Evolutionary conservation across 2,113 vertebrate species (phyloP), one percentile per base, ranked within the genome.

Genomic region (Rhinoderma darwinii): DNA sequence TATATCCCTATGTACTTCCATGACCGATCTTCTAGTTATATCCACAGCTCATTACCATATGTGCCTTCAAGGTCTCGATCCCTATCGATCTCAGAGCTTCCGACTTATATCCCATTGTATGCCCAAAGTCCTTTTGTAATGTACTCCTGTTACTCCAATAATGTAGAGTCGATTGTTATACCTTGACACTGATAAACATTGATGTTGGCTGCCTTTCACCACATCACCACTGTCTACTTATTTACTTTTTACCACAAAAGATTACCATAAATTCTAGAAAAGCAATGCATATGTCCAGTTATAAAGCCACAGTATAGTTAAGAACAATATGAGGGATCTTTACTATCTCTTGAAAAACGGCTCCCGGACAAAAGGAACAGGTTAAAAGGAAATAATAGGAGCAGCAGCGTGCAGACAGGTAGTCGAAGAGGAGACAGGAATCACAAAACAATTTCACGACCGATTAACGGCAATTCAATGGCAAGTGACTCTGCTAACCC

Each of bases 361-460:
- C 41, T 1, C 5, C 2, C 10, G 25, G 37, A 41, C 25, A n/a
- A 0, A 4, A 27, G 41, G 25, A 47, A 72, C 35, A 41, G 25
- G 35, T 72, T 20, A 72, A 35, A 39, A 10, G 68, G 68, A 39
- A 39, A 39, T 41, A 37, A 11, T 32, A 5, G 15, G 18, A 72
- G 17, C 6, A 39, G 68, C 35, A 5, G n/a, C 35, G 17, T 22
- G 35, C 68, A 37, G 68, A 72, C 32, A 25, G 35, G 68, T 72
- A 72, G 37, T 10, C 10, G 37, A 72, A 41, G 20, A 41, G 37
- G 22, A 72, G 68, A 72, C 68, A 39, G 68, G 37, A 44, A 75
- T 47, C 73, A 75, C 41, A 47, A 75, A 75, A 75, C 41, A 43
- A 75, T 75, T 75, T 75, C 73, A 75, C 73, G 41, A 75, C 41